These are phyloP conservation scores for Philaenus spumarius DNA, from an alignment of 1,140 invertebrate genomes.

Conservation along the genomic window DNA sequence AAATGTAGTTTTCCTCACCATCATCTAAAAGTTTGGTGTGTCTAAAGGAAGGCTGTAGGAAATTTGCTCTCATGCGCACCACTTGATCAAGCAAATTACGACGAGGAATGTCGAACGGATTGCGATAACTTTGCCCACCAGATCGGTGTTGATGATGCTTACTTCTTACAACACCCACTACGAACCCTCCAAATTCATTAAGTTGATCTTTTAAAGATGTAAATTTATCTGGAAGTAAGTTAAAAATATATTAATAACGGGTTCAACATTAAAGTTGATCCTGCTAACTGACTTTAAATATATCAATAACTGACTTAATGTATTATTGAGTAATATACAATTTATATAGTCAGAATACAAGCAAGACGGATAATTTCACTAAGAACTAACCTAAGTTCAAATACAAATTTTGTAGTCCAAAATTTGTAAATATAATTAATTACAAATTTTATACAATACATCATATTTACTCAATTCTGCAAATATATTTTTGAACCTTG, in stretches of 20 bases:
- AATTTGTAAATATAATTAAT: too few species aligned
- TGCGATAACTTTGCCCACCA: slow-evolving; percentile 74
- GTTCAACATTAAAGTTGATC: too few species aligned
- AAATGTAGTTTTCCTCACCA: too few species aligned
- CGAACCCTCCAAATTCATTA: slow-evolving; percentile 79
- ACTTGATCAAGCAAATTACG: slow-evolving; percentile 87
- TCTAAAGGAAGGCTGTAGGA: slow-evolving; percentile 69
- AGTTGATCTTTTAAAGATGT: slow-evolving; percentile 71
- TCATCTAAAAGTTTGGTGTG: slow-evolving; percentile 76
- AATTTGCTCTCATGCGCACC: slow-evolving; percentile 89
- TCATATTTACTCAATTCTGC: too few species aligned
- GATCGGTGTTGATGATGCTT: slow-evolving; percentile 44
- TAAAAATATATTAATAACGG: slow-evolving; percentile 8
- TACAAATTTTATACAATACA: too few species aligned
- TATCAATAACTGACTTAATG: not conserved
- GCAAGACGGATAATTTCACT: too few species aligned
- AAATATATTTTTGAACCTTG: too few species aligned
- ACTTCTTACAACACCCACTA: slow-evolving; percentile 55
- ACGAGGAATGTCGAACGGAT: slow-evolving; percentile 93
- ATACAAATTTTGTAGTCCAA: too few species aligned
- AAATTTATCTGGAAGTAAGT: slow-evolving; percentile 59
- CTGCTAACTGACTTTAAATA: too few species aligned
- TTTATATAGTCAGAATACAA: not conserved
- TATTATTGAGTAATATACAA: not conserved
- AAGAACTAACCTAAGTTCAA: too few species aligned